Evolutionary conservation across 2,888 invertebrate species (phyloP).

Genomic region (Nomada lathburiana): DNA sequence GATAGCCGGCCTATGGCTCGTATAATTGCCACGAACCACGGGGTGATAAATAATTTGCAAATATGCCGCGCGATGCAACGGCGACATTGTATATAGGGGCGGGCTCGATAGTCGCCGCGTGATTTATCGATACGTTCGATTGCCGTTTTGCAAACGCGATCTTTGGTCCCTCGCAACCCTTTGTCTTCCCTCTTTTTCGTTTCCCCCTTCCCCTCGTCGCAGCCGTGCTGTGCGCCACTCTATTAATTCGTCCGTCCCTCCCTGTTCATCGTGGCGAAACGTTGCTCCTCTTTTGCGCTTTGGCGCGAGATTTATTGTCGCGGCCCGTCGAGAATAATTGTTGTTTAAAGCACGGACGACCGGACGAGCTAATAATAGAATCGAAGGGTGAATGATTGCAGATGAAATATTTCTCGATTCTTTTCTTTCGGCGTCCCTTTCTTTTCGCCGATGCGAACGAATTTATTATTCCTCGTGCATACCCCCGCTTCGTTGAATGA

Average conservation of each 20-base stretch:
- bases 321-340: constrained; percentile 23
- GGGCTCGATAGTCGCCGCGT: constrained; percentile 27
- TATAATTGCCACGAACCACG: constrained; percentile 60
- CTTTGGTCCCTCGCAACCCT: constrained; percentile 36
- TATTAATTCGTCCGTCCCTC: constrained; percentile 23
- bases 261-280: not conserved
- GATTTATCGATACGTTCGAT: constrained; percentile 67
- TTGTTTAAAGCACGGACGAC: not conserved
- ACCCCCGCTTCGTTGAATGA: not conserved
- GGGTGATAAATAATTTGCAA: constrained; percentile 67
- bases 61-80: constrained; percentile 22
- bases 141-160: constrained; percentile 51
- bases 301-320: constrained; percentile 36
- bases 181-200: constrained; percentile 35
- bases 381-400: not conserved
- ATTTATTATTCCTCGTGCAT: not conserved
- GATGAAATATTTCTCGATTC: too few relatives aligned
- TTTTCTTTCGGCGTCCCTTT: not conserved
- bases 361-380: not conserved
- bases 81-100: constrained; percentile 45
- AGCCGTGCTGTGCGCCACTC: constrained; percentile 13
- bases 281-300: not conserved
- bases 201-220: not conserved
- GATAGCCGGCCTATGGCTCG: constrained; percentile 39
- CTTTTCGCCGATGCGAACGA: not conserved